A percentile compares a stretch with the other conserved stretches of the same genome.
phyloP scores from a whole-genome alignment of 2,888 invertebrate genomes.

The Torymus auratus region DNA sequence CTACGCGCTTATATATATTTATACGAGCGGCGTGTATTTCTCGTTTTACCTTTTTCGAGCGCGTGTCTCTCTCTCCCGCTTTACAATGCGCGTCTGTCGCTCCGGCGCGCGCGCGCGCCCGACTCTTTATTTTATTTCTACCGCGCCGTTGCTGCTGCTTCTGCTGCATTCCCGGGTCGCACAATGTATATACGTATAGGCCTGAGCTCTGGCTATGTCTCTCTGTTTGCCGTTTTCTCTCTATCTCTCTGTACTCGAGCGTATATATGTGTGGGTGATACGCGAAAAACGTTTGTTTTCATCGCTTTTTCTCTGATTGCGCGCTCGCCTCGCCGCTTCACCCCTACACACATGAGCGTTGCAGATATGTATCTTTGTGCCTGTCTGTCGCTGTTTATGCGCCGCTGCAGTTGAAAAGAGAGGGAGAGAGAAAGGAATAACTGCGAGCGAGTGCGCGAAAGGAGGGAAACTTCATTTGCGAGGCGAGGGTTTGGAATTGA shows the following conservation, averaged over 20 bases:
- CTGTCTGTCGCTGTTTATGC: background rate
- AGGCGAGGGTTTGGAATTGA: no score
- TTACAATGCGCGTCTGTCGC: slow-evolving; percentile 35
- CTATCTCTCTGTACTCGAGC: background rate
- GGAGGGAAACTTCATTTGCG: no score
- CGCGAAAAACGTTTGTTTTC: slow-evolving; percentile 27
- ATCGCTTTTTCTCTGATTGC: slow-evolving; percentile 46
- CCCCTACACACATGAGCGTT: no score
- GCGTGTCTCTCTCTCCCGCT: background rate
- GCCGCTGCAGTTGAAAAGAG: background rate
- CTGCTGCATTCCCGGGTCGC: background rate
- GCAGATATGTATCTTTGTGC: slow-evolving; percentile 5
- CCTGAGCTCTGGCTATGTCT: background rate
- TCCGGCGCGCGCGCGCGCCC: background rate
- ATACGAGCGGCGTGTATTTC: background rate
- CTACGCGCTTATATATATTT: background rate
- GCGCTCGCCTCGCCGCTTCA: background rate
- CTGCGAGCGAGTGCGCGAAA: no score
- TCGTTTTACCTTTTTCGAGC: background rate
- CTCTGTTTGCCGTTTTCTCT: slow-evolving; percentile 2
- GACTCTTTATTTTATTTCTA: slow-evolving; percentile 43
- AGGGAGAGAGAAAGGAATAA: no score
- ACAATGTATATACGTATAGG: background rate
- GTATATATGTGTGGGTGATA: background rate
- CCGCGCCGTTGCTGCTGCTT: no score